phyloP scores from a whole-genome alignment of 2,113 vertebrate genomes.

The Equus quagga region DNA sequence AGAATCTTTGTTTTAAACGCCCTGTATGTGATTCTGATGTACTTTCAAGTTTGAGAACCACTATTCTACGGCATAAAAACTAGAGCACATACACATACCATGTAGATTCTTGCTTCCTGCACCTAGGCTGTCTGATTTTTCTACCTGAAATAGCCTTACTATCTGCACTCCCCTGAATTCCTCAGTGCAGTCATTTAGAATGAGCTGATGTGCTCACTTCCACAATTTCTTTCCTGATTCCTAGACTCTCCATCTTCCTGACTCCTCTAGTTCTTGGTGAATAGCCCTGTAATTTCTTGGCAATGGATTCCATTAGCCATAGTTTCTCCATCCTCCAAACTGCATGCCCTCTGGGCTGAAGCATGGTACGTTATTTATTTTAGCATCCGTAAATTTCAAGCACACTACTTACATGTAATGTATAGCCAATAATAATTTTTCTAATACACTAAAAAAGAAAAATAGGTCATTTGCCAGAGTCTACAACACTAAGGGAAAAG shows the following conservation, averaged over 20 bases:
- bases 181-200: background rate
- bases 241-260: fast-evolving
- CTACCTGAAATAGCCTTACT: background rate
- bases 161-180: background rate
- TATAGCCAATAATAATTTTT: background rate
- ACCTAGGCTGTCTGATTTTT: fast-evolving
- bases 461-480: background rate
- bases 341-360: background rate
- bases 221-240: background rate
- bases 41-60: background rate
- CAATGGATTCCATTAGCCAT: background rate
- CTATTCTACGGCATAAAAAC: background rate
- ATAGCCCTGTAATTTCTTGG: background rate
- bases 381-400: background rate
- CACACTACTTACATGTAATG: background rate
- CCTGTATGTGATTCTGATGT: background rate
- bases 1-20: background rate
- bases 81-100: fast-evolving
- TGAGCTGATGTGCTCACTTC: background rate
- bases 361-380: background rate
- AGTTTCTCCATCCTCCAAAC: background rate
- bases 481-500: background rate
- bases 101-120: background rate
- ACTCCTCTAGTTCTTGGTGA: background rate
- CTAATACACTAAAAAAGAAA: background rate